Evolutionary conservation across 2,888 invertebrate genomes (phyloP), one percentile per base, ranked within the genome.

Genomic region (Andricus quercusramuli): DNA sequence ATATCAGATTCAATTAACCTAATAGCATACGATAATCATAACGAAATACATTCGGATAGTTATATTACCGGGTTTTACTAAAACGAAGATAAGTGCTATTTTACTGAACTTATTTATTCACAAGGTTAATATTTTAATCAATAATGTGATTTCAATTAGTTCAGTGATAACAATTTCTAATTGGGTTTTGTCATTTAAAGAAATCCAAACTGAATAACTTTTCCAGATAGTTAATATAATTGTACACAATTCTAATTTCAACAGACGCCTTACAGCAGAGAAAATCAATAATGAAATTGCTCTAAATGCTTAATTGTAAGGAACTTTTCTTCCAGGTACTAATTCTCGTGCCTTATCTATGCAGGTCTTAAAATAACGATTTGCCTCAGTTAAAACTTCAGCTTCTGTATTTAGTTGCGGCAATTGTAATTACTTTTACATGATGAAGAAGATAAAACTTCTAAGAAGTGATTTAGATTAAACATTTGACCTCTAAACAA

Each of bases 271-370:
- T 62, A 25, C 5, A 25, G 20, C 2, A 25, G 20, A 70, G 47
- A 29, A 70, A 70, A 70, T 70, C 47, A 25, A 70, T 70, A 70
- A 29, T 20, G 44, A 70, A 47, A 51, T 70, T 51, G 20, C 8
- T 51, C 29, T 51, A 51, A 70, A 70, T 44, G 6, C 44, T 47
- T 47, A 22, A 44, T 68, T 47, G 2, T 22, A 47, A 51, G 25
- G 47, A 47, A 25, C 47, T 47, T 47, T 70, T 51, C 47, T 70
- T 47, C 9, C 20, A 29, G 17, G 51, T 47, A 68, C 41, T 68
- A 29, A 13, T 25, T 70, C 51, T 70, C 1, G 29, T 47, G 25
- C 25, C 70, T 70, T 47, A 70, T 70, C 70, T 51, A 70, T 70
- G 47, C 70, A 47, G 2, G 20, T 47, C 70, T 70, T 51, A 70